Evolutionary conservation across 2,797 vertebrate genomes (phyloP).

Genomic region (Enteromius radiatus): DNA sequence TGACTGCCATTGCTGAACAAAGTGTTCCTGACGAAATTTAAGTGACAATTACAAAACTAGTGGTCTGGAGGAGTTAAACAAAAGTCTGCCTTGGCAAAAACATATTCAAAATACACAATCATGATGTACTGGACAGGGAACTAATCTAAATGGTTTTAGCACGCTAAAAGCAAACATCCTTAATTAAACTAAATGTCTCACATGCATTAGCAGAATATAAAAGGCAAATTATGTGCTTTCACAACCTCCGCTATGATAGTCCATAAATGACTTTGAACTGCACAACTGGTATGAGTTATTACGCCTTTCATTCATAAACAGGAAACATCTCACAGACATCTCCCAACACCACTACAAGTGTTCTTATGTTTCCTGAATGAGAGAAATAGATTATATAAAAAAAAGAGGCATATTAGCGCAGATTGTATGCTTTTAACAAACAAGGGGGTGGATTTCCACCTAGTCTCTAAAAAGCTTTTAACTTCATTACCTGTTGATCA

Average conservation of each 20-base stretch:
- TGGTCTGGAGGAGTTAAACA: conserved; percentile 31
- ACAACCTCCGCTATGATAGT: conserved; percentile 33
- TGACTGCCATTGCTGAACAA: conserved; percentile 49
- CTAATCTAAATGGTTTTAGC: conserved; percentile 39
- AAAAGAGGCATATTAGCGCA: conserved; percentile 16
- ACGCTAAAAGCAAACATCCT: conserved; percentile 27
- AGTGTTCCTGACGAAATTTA: conserved; percentile 40
- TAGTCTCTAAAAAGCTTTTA: conserved; percentile 61
- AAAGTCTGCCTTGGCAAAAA: conserved; percentile 28
- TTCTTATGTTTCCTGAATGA: conserved; percentile 1
- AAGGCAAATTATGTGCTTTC: conserved; percentile 35
- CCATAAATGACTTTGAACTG: conserved; percentile 27
- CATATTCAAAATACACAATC: conserved; percentile 31
- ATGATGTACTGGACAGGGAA: conserved; percentile 19
- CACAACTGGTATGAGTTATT: conserved; percentile 20
- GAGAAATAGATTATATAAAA: neutral
- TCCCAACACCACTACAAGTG: neutral
- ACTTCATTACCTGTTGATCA: conserved; percentile 63
- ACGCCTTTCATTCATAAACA: conserved; percentile 13
- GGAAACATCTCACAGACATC: conserved; percentile 8
- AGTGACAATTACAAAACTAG: conserved; percentile 54
- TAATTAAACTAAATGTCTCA: conserved; percentile 45
- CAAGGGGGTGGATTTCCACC: conserved; percentile 31
- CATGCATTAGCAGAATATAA: conserved; percentile 41
- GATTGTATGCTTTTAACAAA: conserved; percentile 49